Percentiles rank a stretch among this genome's conserved stretches.
Evolutionary conservation across 2,888 invertebrate species (phyloP).

Genomic region (Drosophila buzzatii): DNA sequence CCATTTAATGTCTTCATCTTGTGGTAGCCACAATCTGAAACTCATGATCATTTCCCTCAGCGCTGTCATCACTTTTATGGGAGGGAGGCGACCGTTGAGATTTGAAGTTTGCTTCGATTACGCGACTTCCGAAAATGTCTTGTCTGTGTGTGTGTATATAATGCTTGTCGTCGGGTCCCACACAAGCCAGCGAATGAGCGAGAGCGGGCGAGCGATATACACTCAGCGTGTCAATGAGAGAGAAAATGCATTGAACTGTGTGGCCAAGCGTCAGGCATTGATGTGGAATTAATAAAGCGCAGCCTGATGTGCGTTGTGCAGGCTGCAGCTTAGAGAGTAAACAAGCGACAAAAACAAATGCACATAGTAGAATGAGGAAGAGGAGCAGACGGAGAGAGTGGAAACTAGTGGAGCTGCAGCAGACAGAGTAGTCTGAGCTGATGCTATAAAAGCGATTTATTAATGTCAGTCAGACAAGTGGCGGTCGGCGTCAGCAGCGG

Average conservation of each 20-base stretch:
- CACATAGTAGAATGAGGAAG: conserved; percentile 8
- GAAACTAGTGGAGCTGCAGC: conserved; percentile 36
- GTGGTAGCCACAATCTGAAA: conserved; percentile 10
- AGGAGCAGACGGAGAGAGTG: conserved; percentile 9
- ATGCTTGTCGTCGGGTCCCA: conserved; percentile 39
- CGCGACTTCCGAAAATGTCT: conserved; percentile 25
- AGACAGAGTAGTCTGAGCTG: conserved; percentile 50
- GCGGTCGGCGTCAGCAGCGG: conserved; percentile 54
- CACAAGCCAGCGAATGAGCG: conserved; percentile 2
- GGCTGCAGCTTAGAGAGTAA: conserved; percentile 57
- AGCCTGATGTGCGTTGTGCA: conserved; percentile 28
- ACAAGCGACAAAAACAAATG: conserved; percentile 37
- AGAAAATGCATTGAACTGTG: conserved; percentile 60
- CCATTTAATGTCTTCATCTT: conserved; percentile 39
- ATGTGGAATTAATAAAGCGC: conserved; percentile 75
- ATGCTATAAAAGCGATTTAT: conserved; percentile 78
- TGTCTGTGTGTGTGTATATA: conserved; percentile 30
- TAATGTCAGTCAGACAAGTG: conserved; percentile 78
- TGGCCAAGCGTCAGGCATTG: conserved; percentile 57
- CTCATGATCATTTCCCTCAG: conserved; percentile 26
- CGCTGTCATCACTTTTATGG: conserved; percentile 50
- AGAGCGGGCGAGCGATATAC: conserved; percentile 4
- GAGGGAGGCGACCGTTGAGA: conserved; percentile 43
- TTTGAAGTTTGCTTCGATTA: conserved; percentile 46
- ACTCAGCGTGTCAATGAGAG: conserved; percentile 5